Evolutionary conservation across 2,888 invertebrate genomes (phyloP).

Genomic region (Brenthis daphne): DNA sequence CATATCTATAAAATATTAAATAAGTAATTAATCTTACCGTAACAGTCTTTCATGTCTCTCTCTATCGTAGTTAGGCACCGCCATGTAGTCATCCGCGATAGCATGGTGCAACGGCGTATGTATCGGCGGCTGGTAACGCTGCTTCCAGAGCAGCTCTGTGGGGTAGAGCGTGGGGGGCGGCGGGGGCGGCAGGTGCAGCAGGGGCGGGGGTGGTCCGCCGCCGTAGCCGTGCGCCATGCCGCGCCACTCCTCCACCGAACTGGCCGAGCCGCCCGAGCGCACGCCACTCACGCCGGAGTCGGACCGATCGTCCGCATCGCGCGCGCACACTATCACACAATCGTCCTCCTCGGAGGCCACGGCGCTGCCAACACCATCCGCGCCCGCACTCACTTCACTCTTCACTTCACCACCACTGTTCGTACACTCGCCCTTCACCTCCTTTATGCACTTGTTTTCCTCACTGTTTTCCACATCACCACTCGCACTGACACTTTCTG

Average conservation of each 20-base stretch:
- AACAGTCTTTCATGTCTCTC: conserved; percentile 86
- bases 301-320: conserved; percentile 82
- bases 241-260: conserved; percentile 89
- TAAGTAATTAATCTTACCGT: conserved; percentile 71
- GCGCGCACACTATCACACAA: conserved; percentile 84
- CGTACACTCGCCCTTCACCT: conserved; percentile 62
- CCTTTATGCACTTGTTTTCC: conserved; percentile 74
- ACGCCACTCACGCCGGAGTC: conserved; percentile 89
- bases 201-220: conserved; percentile 82
- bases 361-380: conserved; percentile 79
- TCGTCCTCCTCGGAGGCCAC: conserved; percentile 84
- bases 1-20: too few relatives aligned
- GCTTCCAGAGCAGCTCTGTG: conserved; percentile 83
- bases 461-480: conserved; percentile 73
- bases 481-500: conserved; percentile 73
- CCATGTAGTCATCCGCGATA: conserved; percentile 76
- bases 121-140: conserved; percentile 81
- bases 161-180: conserved; percentile 79
- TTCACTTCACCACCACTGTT: conserved; percentile 75
- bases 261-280: conserved; percentile 87
- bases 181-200: conserved; percentile 74
- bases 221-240: conserved; percentile 89
- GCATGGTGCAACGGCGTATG: conserved; percentile 79
- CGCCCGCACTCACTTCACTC: conserved; percentile 75
- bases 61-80: conserved; percentile 82